A percentile compares a stretch with the other conserved stretches of the same genome.
These are phyloP conservation scores for Agrypnia vestita DNA, from an alignment of 1,140 invertebrate species.

Conservation along the genomic window DNA sequence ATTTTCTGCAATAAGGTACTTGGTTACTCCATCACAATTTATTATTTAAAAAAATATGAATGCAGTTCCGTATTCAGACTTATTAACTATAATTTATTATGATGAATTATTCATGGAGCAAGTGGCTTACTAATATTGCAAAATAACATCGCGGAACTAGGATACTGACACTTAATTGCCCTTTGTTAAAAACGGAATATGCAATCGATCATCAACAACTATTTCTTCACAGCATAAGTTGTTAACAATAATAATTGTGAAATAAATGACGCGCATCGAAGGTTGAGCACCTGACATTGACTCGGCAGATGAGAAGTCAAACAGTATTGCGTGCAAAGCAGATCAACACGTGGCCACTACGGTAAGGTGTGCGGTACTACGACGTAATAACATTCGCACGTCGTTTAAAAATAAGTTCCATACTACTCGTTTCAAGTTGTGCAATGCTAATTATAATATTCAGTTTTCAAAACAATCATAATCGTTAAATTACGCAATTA, in stretches of 20 bases:
- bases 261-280: constrained; percentile 51
- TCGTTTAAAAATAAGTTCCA: no score
- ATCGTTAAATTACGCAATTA: no score
- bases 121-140: constrained; percentile 24
- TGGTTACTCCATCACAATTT: no score
- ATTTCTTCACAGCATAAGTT: constrained; percentile 1
- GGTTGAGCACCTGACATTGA: constrained; percentile 54
- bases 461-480: no score
- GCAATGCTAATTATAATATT: no score
- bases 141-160: constrained; percentile 21
- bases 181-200: background rate
- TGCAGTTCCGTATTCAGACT: background rate
- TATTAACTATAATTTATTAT: background rate
- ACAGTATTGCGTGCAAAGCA: constrained; percentile 53
- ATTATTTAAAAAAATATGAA: no score
- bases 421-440: no score
- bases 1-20: background rate
- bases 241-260: background rate
- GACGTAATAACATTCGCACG: no score
- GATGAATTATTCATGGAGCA: background rate
- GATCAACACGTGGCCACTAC: constrained; percentile 50
- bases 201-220: background rate
- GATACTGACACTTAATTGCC: background rate
- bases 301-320: constrained; percentile 45
- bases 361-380: no score